These are phyloP conservation scores for Tychaedon coryphoeus DNA, from an alignment of 2,113 vertebrate species.

Conservation along the genomic window DNA sequence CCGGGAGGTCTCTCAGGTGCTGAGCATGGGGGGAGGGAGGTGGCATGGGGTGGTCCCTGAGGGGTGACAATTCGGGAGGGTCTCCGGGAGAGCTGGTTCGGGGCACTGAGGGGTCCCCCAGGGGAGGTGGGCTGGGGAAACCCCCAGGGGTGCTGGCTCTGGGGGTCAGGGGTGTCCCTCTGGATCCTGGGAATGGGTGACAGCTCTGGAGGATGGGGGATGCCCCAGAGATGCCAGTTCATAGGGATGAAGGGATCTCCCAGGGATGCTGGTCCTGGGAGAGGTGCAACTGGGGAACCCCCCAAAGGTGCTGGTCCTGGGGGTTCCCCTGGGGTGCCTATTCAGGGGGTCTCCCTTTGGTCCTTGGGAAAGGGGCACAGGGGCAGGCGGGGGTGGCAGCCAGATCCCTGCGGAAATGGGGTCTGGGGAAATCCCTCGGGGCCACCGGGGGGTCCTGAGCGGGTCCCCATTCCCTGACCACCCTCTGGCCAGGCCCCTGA, in stretches of 20 bases:
- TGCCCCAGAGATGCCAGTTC: fast-evolving
- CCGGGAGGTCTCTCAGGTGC: no score
- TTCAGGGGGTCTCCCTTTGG: not conserved
- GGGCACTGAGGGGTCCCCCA: no score
- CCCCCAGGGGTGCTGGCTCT: not conserved
- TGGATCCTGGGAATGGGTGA: not conserved
- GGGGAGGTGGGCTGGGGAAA: not conserved
- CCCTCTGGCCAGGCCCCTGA: not conserved
- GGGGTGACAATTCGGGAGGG: not conserved
- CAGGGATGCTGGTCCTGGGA: not conserved
- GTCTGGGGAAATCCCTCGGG: not conserved
- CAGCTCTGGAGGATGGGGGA: not conserved
- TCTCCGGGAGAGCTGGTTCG: not conserved
- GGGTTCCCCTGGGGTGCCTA: not conserved
- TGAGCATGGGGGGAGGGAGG: not conserved
- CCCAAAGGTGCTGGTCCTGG: not conserved
- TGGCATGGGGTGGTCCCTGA: not conserved
- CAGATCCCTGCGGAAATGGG: not conserved
- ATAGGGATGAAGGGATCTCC: not conserved
- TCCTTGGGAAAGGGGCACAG: not conserved
- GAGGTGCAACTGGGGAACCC: not conserved
- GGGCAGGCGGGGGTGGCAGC: no score
- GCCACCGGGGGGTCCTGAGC: fast-evolving
- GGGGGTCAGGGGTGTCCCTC: not conserved
- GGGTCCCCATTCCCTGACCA: not conserved